These are phyloP conservation scores for Melitaea athalia DNA, from an alignment of 2,888 invertebrate species.

Conservation along the genomic window DNA sequence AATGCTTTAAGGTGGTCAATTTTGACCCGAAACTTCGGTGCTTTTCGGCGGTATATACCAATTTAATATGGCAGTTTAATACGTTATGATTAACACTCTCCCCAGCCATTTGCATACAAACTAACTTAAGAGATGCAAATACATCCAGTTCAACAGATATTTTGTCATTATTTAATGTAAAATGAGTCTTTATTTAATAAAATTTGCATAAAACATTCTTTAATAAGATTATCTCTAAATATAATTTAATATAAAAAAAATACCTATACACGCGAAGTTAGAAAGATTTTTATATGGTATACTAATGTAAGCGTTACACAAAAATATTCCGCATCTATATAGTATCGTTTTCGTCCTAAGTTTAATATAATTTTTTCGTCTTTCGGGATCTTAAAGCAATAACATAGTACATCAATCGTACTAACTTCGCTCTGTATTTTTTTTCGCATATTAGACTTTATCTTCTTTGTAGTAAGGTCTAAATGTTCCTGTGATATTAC, in stretches of 20 bases:
- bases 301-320: too few relatives aligned
- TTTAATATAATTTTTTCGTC: not conserved
- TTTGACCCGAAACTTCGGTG: slow-evolving; percentile 39
- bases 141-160: slow-evolving; percentile 4
- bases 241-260: too few relatives aligned
- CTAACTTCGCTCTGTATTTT: not conserved
- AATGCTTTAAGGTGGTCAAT: slow-evolving; percentile 37
- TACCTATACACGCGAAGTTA: too few relatives aligned
- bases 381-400: not conserved
- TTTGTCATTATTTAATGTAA: not conserved
- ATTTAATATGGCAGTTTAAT: slow-evolving; percentile 43
- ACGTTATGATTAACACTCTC: slow-evolving; percentile 39
- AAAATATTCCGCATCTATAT: not conserved
- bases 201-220: not conserved
- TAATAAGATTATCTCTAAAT: too few relatives aligned
- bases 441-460: not conserved
- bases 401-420: not conserved
- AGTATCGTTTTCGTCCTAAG: not conserved
- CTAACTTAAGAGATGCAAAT: slow-evolving; percentile 14
- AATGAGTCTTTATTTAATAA: not conserved
- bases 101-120: slow-evolving; percentile 24
- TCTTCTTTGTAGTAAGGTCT: not conserved
- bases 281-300: too few relatives aligned
- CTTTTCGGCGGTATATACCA: slow-evolving; percentile 29
- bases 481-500: not conserved